Conservation (phyloP, 2,888 invertebrate genomes). For the Aelia acuminata region DNA sequence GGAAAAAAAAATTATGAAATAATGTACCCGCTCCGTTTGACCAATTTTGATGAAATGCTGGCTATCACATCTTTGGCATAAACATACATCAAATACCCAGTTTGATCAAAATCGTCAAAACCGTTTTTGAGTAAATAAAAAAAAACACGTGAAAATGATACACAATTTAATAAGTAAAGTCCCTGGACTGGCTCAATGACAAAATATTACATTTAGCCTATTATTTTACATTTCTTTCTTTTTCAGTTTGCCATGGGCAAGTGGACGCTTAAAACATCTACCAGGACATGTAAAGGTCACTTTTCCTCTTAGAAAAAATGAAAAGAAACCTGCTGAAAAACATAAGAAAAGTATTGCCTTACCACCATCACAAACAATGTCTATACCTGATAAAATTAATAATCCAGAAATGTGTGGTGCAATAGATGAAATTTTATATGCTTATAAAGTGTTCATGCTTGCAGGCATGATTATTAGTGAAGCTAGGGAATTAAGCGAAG, state of each 20-base stretch:
- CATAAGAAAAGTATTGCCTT: not conserved
- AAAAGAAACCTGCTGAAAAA: not conserved
- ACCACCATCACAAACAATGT: not conserved
- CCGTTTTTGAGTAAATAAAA: too few species aligned
- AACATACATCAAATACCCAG: too few species aligned
- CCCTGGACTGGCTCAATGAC: too few species aligned
- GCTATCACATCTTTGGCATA: too few species aligned
- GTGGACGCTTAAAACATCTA: conserved; percentile 15
- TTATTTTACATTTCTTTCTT: not conserved
- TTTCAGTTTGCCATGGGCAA: conserved; percentile 51
- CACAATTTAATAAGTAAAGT: too few species aligned
- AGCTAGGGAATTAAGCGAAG: not conserved
- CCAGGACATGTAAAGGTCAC: conserved; percentile 14
- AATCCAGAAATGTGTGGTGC: not conserved
- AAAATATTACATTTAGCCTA: not conserved
- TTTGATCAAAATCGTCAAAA: too few species aligned
- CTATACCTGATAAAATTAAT: not conserved
- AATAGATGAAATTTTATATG: conserved; percentile 26
- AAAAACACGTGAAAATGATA: too few species aligned
- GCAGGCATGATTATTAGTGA: conserved; percentile 40
- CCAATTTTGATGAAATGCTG: too few species aligned
- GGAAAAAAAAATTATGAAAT: too few species aligned
- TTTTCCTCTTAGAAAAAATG: conserved; percentile 21
- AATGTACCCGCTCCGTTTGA: too few species aligned
- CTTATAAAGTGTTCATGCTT: conserved; percentile 25